These are phyloP conservation scores for Cheirogaleus major DNA, from an alignment of 2,797 vertebrate species.

Conservation along the genomic window DNA sequence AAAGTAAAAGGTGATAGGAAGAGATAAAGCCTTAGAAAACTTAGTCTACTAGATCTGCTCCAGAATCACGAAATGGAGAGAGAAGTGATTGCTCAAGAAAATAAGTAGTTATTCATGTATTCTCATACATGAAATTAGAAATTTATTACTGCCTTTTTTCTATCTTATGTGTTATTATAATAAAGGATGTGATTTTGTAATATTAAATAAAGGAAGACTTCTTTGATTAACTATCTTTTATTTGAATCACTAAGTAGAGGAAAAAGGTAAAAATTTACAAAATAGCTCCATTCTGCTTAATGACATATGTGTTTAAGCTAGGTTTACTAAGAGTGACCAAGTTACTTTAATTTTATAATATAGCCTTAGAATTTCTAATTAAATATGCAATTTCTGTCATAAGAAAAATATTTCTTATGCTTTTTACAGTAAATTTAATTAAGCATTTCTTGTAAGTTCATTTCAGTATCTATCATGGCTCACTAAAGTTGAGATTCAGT, in stretches of 20 bases:
- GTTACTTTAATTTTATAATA: slow-evolving; percentile 75
- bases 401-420: slow-evolving; percentile 79
- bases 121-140: slow-evolving; percentile 20
- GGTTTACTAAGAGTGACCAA: slow-evolving; percentile 68
- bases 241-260: background rate
- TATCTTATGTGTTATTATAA: slow-evolving; percentile 26
- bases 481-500: slow-evolving; percentile 90
- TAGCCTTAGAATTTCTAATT: slow-evolving; percentile 76
- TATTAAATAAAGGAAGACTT: background rate
- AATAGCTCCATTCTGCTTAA: background rate
- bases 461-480: slow-evolving; percentile 89
- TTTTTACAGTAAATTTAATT: slow-evolving; percentile 93
- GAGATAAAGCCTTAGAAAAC: slow-evolving; percentile 9
- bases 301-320: slow-evolving; percentile 43
- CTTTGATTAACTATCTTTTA: background rate
- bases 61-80: background rate
- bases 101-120: background rate
- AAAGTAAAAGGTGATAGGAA: slow-evolving; percentile 19
- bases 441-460: slow-evolving; percentile 91
- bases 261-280: slow-evolving; percentile 18
- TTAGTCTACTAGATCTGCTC: background rate
- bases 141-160: background rate
- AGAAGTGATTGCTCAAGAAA: background rate
- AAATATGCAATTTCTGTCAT: slow-evolving; percentile 84
- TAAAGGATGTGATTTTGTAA: slow-evolving; percentile 3